Percentiles rank a stretch among this genome's conserved stretches.
phyloP scores from a whole-genome alignment of 2,797 vertebrate species.

The Luscinia megarhynchos region DNA sequence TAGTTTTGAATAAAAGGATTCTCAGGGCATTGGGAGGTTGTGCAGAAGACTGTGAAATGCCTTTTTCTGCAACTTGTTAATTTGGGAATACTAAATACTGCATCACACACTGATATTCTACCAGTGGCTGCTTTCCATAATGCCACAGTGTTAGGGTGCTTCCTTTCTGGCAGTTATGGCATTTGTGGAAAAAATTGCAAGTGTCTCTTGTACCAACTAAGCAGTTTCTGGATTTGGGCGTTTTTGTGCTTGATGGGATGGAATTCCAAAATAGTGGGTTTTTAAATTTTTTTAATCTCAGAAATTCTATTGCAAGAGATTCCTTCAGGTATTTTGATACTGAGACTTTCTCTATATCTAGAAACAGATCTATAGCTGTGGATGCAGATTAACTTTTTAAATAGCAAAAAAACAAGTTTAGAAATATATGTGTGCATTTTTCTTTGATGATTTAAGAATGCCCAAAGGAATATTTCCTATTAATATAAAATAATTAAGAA shows the following conservation, averaged over 20 bases:
- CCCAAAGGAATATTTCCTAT: neutral
- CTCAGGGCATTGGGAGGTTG: neutral
- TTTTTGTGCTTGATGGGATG: neutral
- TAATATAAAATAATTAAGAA: neutral
- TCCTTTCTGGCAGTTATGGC: neutral
- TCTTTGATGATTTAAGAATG: neutral
- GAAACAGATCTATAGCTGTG: neutral
- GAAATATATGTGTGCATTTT: neutral
- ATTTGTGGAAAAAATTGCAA: neutral
- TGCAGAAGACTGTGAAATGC: neutral
- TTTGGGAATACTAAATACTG: neutral
- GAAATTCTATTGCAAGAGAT: neutral
- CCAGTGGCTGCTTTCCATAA: neutral
- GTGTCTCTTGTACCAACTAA: neutral
- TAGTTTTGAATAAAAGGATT: neutral
- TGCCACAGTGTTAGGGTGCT: neutral
- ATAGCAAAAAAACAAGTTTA: neutral
- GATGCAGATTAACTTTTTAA: conserved; percentile 6
- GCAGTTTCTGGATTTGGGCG: neutral
- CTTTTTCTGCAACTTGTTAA: neutral
- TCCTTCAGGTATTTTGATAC: neutral
- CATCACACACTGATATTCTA: neutral
- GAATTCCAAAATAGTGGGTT: neutral
- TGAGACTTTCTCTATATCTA: neutral
- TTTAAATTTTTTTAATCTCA: neutral